Evolutionary conservation across 1,140 invertebrate genomes (phyloP).

Genomic region (Diabrotica virgifera): DNA sequence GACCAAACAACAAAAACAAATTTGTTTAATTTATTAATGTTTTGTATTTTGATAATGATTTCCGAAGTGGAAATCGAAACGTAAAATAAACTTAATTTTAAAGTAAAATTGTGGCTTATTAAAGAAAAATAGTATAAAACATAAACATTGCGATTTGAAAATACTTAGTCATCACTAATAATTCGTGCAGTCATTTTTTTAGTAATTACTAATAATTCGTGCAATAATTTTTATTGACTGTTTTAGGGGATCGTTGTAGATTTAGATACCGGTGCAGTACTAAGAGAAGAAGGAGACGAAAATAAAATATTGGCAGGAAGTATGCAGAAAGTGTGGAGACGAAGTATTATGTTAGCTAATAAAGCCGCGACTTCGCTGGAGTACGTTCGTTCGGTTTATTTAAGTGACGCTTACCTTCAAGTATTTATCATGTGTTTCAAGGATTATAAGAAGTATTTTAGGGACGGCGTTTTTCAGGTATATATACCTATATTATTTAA

Average conservation of each 20-base stretch:
- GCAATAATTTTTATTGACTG: constrained; percentile 20
- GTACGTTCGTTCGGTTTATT: constrained; percentile 51
- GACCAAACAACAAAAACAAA: too few relatives aligned
- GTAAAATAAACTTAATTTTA: too few relatives aligned
- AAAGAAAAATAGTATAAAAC: too few relatives aligned
- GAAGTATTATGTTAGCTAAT: constrained; percentile 41
- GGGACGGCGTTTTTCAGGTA: constrained; percentile 57
- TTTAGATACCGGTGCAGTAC: constrained; percentile 57
- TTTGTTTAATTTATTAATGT: too few relatives aligned
- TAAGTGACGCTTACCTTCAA: constrained; percentile 65
- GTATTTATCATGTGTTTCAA: constrained; percentile 65
- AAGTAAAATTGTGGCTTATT: too few relatives aligned
- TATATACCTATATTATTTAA: constrained; percentile 25
- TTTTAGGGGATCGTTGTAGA: constrained; percentile 64
- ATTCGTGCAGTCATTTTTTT: constrained; percentile 17
- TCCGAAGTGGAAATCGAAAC: too few relatives aligned
- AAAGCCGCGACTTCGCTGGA: constrained; percentile 51
- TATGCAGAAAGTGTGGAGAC: constrained; percentile 56
- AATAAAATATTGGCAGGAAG: constrained; percentile 60
- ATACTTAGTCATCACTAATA: too few relatives aligned
- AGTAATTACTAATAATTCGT: too few relatives aligned
- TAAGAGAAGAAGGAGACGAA: constrained; percentile 61
- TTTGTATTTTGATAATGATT: too few relatives aligned
- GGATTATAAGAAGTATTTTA: constrained; percentile 57
- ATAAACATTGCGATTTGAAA: too few relatives aligned